Evolutionary conservation across 2,888 invertebrate genomes (phyloP).

Genomic region (Acholoe squamosa): DNA sequence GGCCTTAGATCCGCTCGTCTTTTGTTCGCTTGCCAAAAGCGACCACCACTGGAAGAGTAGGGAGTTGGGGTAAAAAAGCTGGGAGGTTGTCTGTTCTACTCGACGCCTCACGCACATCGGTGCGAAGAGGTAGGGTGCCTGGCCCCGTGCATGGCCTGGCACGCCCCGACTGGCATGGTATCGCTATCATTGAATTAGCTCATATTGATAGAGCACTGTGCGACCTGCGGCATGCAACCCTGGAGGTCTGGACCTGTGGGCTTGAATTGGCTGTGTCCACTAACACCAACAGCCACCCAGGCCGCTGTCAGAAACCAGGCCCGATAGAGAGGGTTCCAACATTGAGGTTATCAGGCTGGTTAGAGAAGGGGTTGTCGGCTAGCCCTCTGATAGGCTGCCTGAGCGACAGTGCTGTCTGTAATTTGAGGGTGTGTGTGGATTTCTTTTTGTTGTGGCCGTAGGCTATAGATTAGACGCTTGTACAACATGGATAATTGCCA

Average conservation of each 20-base stretch:
- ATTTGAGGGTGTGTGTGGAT: not conserved
- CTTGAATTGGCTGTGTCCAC: not conserved
- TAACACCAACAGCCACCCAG: too few relatives aligned
- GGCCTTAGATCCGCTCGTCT: not conserved
- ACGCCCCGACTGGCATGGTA: not conserved
- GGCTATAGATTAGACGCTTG: not conserved
- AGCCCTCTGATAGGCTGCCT: not conserved
- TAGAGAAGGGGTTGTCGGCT: not conserved
- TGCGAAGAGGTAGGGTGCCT: not conserved
- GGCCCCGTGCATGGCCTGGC: not conserved
- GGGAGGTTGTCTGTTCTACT: not conserved
- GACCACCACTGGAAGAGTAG: not conserved
- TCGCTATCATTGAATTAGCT: slow-evolving; percentile 40
- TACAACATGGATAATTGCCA: not conserved
- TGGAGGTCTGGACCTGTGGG: not conserved
- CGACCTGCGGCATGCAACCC: not conserved
- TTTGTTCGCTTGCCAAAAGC: slow-evolving; percentile 37
- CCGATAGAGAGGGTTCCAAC: not conserved
- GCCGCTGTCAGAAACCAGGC: not conserved
- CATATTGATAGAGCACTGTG: not conserved
- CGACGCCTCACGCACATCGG: not conserved
- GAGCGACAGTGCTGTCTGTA: not conserved
- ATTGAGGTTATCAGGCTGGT: not conserved
- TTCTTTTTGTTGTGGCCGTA: not conserved
- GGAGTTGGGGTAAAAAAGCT: not conserved